Conservation (phyloP, 2,113 vertebrate genomes). For the Halcyon senegalensis region DNA sequence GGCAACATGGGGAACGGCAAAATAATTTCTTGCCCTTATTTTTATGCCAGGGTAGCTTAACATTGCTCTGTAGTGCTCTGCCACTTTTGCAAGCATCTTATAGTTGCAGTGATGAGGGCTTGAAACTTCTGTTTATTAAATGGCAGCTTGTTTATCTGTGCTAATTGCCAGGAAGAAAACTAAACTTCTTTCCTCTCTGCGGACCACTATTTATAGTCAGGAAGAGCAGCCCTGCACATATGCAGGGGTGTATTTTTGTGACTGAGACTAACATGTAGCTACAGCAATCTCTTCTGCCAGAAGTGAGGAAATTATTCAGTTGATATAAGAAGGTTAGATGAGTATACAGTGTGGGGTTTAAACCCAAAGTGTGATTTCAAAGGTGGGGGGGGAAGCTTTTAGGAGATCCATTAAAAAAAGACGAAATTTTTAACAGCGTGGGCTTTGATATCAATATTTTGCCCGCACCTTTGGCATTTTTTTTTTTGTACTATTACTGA, state of each 20-base stretch:
- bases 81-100: not conserved
- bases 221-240: not conserved
- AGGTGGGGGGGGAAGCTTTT: not conserved
- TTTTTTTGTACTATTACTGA: not conserved
- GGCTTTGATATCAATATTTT: not conserved
- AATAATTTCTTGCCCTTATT: not conserved
- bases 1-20: rapidly evolving
- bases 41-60: not conserved
- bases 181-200: not conserved
- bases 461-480: not conserved
- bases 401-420: not conserved
- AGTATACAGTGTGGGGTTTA: not conserved
- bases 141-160: slow-evolving; percentile 15
- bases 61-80: not conserved
- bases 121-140: not conserved
- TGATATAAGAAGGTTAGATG: not conserved
- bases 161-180: slow-evolving; percentile 38
- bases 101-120: not conserved
- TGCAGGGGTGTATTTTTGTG: not conserved
- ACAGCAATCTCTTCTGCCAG: not conserved
- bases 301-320: not conserved
- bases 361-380: not conserved
- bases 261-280: not conserved
- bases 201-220: not conserved
- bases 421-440: rapidly evolving